Conservation (phyloP, 1,140 invertebrate species). For the Orussus abietinus region DNA sequence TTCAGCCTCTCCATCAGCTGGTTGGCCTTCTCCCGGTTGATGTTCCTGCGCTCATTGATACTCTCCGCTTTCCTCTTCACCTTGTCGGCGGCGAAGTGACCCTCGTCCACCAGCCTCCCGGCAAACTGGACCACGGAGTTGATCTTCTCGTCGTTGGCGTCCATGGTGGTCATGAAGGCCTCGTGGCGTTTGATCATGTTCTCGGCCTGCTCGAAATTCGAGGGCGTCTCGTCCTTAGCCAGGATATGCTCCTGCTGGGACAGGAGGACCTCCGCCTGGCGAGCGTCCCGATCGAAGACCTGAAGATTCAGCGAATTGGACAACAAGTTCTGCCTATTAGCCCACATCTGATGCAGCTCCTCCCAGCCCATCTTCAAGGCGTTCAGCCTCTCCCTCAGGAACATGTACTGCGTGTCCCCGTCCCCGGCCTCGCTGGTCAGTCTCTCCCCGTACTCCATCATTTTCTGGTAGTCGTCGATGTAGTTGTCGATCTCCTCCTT, state of each 20-base stretch:
- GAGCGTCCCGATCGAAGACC: constrained; percentile 93
- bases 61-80: constrained; percentile 94
- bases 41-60: constrained; percentile 82
- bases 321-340: constrained; percentile 91
- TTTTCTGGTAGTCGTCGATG: constrained; percentile 94
- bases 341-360: constrained; percentile 99
- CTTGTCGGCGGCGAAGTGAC: constrained; percentile 90
- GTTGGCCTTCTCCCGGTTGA: constrained; percentile 87
- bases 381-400: constrained; percentile 92
- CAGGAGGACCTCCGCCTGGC: constrained; percentile 95
- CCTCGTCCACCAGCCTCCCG: constrained; percentile 80
- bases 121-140: constrained; percentile 93
- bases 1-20: constrained; percentile 90
- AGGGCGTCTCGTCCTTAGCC: constrained; percentile 91
- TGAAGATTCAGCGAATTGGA: constrained; percentile 93
- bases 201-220: constrained; percentile 94
- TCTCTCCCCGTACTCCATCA: constrained; percentile 99
- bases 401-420: constrained; percentile 98
- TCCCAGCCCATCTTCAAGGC: constrained; percentile 98
- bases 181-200: constrained; percentile 96
- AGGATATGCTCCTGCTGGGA: constrained; percentile 97
- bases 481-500: constrained; percentile 99
- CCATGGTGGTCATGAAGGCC: constrained; percentile 98
- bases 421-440: constrained; percentile 83
- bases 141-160: constrained; percentile 99